Evolutionary conservation across 2,113 vertebrate species (phyloP), one percentile per base, ranked within the genome.

Genomic region (Shinisaurus crocodilurus): DNA sequence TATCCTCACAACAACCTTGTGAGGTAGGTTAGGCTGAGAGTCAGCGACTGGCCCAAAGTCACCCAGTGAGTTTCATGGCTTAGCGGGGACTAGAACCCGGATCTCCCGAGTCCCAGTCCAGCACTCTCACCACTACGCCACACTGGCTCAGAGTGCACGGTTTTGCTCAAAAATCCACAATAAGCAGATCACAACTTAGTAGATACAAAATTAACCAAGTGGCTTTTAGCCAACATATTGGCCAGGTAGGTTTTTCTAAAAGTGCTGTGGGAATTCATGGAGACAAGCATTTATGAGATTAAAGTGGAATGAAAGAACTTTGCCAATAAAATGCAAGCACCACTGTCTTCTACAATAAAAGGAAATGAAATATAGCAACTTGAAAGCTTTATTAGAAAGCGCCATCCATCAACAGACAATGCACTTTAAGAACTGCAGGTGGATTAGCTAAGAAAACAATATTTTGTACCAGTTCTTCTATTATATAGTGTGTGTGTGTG

Each of bases 291-390:
- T 94, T 93, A 80, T 70, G 84, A 92, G 88, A 92, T 96, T 95
- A 90, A 95, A 90, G 54, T 77, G 65, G 54, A 90, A 80, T 90
- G 90, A 93, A 93, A 94, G 32, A 27, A 92, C 20, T 20, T 13
- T 93, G 92, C 90, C 94, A 93, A 90, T 95, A 93, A 94, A 94
- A 92, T 85, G 69, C 87, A 85, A 90, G n/a, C 60, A 90, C 88
- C 92, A 94, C 92, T 95, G 92, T 95, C 93, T 95, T 91, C 88
- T 0, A 1, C 76, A 93, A 85, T 93, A 95, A 96, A 88, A 94
- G 82, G 82, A 92, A 95, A 92, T 94, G 84, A 95, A 91, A 95
- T 77, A 94, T 93, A 92, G 93, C 86, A 83, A 77, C 92, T 90
- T 89, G 87, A 89, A 96, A 94, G 92, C 91, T 94, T 92, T 85